Evolutionary conservation across 2,113 vertebrate genomes (phyloP).

Genomic region (Rhinoderma darwinii): DNA sequence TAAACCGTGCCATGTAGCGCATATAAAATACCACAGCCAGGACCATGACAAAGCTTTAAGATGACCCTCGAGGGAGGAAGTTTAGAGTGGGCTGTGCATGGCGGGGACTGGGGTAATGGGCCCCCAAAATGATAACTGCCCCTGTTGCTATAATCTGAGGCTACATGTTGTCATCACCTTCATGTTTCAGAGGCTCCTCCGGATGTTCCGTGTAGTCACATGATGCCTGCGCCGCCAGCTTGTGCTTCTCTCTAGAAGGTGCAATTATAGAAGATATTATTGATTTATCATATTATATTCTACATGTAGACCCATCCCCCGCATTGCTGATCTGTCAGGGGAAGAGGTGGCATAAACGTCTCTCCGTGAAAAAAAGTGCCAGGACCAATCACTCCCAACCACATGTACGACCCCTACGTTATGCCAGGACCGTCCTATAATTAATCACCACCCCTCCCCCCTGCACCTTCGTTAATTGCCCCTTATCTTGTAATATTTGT

Average conservation of each 20-base stretch:
- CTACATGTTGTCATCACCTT: conserved; percentile 75
- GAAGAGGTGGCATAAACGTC: too few relatives aligned
- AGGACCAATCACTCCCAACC: too few relatives aligned
- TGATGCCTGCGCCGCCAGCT: conserved; percentile 75
- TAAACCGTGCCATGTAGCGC: too few relatives aligned
- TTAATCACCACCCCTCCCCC: neutral
- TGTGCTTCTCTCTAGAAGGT: conserved; percentile 82
- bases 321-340: neutral
- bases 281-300: neutral
- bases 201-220: conserved; percentile 82
- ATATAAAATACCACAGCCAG: too few relatives aligned
- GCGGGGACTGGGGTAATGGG: too few relatives aligned
- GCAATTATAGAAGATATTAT: neutral
- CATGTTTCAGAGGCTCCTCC: conserved; percentile 80
- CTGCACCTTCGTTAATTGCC: neutral
- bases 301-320: neutral
- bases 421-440: neutral
- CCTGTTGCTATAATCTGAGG: neutral
- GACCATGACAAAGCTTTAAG: too few relatives aligned
- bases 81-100: neutral
- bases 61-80: too few relatives aligned
- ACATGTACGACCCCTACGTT: neutral
- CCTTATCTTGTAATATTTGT: neutral
- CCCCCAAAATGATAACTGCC: neutral
- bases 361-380: too few relatives aligned